Base-by-base conservation (phyloP, 1,140 invertebrate species). In the Grapholita molesta region DNA sequence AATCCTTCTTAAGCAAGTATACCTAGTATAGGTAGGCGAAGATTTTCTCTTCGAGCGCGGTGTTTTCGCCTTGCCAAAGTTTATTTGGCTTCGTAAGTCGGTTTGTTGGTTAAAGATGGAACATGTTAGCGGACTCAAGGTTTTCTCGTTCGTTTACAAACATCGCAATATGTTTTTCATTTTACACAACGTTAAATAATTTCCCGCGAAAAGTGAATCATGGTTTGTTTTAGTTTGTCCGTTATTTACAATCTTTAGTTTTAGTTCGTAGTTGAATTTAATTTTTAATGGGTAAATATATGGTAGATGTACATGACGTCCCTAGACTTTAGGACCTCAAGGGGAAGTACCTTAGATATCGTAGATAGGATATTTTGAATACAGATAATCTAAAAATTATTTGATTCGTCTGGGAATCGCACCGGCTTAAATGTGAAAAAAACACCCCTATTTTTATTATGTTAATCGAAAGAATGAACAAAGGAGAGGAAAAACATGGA, bases 141-240 rank as follows among this genome's bases (percentile, higher is more conserved):
- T 79, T 72, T 86, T 77, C 76, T 71, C 48, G 69, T 72, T 79
- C 72, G 86, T 89, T 89, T 91, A 89, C 86, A 88, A 89, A 91
- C 87, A 86, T 53, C 24, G 73, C 71, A 73, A 69, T 76, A 79
- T 88, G 86, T 84, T 86, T 91, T 86, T 86, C 80, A 78, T 86
- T 88, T 70, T 30, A 78, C 74, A 48, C 74, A 75, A 69, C 70
- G 84, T 89, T 87, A 87, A 89, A 88, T 89, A 84, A 89, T 87
- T 82, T 76, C 79, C 75, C 73, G 75, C 66, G 79, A 64, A 85
- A 78, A 78, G 72, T 83, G 55, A 61, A 28, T 61, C 55, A 61
- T 7, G 28, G n/a, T 61, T n/a, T 61, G 55, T 61, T 61, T 18
- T 28, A 0, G 53, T 57, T 57, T 28, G 21, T 57, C 28, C 1